Evolutionary conservation across 1,140 invertebrate genomes (phyloP), one percentile per base, ranked within the genome.

Genomic region (Neuroterus valhalla): DNA sequence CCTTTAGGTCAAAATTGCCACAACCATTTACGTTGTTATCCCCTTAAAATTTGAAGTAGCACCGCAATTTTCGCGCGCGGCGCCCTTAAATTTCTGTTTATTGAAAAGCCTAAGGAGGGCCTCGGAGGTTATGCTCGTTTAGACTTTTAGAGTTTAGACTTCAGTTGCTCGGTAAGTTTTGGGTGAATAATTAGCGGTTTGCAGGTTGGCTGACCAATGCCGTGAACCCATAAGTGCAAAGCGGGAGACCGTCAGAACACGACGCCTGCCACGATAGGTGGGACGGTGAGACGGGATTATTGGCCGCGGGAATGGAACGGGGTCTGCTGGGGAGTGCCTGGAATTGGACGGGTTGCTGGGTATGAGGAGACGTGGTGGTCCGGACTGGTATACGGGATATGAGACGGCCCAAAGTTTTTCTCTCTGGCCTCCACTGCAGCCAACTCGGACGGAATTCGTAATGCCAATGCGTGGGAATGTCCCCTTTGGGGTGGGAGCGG

Each of bases 131-230:
- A 38, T 38, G 52, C 52, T 26, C 12, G 52, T 55, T 55, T 15
- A n/a, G n/a, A n/a, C n/a, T n/a, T n/a, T n/a, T n/a, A n/a, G n/a
- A n/a, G n/a, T n/a, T n/a, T n/a, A n/a, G n/a, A n/a, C n/a, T n/a
- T n/a, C n/a, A 55, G 14, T 23, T 21, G 14, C 5, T 2, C 10
- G 52, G 1, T 55, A 55, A 26, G 17, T 31, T 55, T 14, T 55
- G 3, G 52, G 52, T 55, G 52, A 31, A 55, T 55, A 55, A 55
- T 55, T 55, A 55, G 23, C 52, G 52, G 21, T 55, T 55, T 50
- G 11, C 19, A 50, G 48, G 48, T 50, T 21, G 12, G 48, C 17
- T 50, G 48, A 50, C 48, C 6, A 21, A n/a, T 21, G n/a, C 15
- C 2, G 15, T 19, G 46, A 2, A 19, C 46, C n/a, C 46, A 50